phyloP scores from a whole-genome alignment of 1,140 invertebrate genomes.

The Aphaenogaster floridana region DNA sequence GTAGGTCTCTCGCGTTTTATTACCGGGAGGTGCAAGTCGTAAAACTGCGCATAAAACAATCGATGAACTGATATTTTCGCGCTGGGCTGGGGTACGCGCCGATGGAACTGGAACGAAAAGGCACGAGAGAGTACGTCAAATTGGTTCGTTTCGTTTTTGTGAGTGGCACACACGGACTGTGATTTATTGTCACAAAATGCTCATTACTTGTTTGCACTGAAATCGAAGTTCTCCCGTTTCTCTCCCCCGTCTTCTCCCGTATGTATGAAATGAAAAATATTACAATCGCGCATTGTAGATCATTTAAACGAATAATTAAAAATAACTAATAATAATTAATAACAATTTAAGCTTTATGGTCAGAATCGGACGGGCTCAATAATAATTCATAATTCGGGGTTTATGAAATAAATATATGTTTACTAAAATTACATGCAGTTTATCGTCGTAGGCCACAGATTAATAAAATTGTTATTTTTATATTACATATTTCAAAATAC shows the following conservation, averaged over 20 bases:
- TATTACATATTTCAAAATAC: background rate
- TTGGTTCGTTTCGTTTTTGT: slow-evolving; percentile 53
- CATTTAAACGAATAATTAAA: slow-evolving; percentile 46
- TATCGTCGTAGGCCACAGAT: background rate
- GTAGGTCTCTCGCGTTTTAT: slow-evolving; percentile 44
- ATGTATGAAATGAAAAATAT: slow-evolving; percentile 24
- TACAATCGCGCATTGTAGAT: slow-evolving; percentile 5
- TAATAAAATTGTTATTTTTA: slow-evolving; percentile 9
- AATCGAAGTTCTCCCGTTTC: slow-evolving; percentile 22
- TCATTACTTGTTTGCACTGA: slow-evolving; percentile 48
- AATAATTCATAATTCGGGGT: slow-evolving; percentile 40
- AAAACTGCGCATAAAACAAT: slow-evolving; percentile 58
- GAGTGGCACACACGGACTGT: slow-evolving; percentile 19
- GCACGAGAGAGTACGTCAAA: slow-evolving; percentile 41
- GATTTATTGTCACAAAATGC: slow-evolving; percentile 55
- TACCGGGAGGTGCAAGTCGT: slow-evolving; percentile 48
- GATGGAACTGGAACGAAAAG: slow-evolving; percentile 52
- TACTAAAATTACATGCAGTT: slow-evolving; percentile 15
- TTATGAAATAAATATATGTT: slow-evolving; percentile 24
- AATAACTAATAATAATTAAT: slow-evolving; percentile 38
- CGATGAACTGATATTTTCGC: slow-evolving; percentile 58
- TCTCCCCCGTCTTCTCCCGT: background rate
- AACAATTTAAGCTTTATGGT: slow-evolving; percentile 28
- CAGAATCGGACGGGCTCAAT: slow-evolving; percentile 6
- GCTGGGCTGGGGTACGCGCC: background rate